Evolutionary conservation across 2,888 invertebrate species (phyloP).

Genomic region (Xiphydria camelus): DNA sequence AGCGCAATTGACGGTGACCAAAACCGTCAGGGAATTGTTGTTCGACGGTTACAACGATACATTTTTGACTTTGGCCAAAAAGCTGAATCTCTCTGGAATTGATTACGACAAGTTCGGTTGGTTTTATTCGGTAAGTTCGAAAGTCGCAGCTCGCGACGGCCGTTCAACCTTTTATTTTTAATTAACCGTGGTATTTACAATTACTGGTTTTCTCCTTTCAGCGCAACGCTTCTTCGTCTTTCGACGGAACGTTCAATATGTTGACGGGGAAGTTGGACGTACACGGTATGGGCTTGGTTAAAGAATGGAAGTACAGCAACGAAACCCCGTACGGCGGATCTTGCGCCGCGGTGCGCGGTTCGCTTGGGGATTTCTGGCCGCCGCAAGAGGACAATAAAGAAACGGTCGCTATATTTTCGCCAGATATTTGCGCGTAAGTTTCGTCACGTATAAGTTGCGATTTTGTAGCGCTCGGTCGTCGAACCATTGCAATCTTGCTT

Average conservation of each 20-base stretch:
- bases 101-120: conserved; percentile 83
- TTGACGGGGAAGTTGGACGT: conserved; percentile 72
- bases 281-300: conserved; percentile 68
- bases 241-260: conserved; percentile 79
- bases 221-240: conserved; percentile 74
- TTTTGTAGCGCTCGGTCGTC: too few species aligned
- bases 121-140: conserved; percentile 72
- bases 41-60: conserved; percentile 83
- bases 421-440: conserved; percentile 79
- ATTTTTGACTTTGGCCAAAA: conserved; percentile 63
- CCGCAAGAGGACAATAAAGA: conserved; percentile 65
- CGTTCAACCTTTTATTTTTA: background rate
- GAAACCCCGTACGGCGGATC: conserved; percentile 62
- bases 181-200: conserved; percentile 1
- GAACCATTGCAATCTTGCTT: too few species aligned
- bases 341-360: conserved; percentile 74
- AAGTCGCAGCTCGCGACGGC: too few species aligned
- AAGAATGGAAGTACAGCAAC: conserved; percentile 70
- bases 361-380: conserved; percentile 81
- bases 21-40: conserved; percentile 69
- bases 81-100: conserved; percentile 63
- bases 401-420: conserved; percentile 70
- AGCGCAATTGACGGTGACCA: conserved; percentile 63
- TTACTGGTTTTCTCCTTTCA: conserved; percentile 53
- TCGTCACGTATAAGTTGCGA: too few species aligned